Conservation (phyloP, 2,113 vertebrate species). For the Semicossyphus pulcher region DNA sequence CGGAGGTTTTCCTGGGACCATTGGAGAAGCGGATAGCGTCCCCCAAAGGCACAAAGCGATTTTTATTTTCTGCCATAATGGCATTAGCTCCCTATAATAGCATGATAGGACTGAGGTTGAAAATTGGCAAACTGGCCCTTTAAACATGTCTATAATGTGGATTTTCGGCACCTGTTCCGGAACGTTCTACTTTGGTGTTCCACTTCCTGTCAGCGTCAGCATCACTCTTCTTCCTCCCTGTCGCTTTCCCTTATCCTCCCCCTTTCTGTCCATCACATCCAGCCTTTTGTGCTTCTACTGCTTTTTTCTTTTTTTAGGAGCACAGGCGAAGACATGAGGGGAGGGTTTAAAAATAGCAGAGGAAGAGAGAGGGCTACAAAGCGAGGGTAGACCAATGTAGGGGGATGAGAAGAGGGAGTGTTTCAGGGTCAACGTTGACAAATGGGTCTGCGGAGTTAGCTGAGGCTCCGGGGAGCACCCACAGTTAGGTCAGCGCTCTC, state of each 20-base stretch:
- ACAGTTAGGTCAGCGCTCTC: constrained; percentile 82
- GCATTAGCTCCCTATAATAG: too few relatives aligned
- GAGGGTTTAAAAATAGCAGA: constrained; percentile 77
- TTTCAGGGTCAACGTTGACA: constrained; percentile 84
- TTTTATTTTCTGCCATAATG: too few relatives aligned
- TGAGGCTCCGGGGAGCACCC: constrained; percentile 72
- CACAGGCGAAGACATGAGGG: constrained; percentile 26
- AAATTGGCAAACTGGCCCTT: too few relatives aligned
- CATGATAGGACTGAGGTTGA: too few relatives aligned
- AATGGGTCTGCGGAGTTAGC: constrained; percentile 80
- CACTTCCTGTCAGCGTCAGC: neutral
- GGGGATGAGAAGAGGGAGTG: constrained; percentile 43
- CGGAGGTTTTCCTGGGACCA: too few relatives aligned
- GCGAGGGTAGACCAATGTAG: constrained; percentile 61
- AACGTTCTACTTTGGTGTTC: too few relatives aligned
- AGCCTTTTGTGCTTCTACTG: constrained; percentile 42
- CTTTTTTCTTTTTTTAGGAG: constrained; percentile 31
- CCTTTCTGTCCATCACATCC: constrained; percentile 42
- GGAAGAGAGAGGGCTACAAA: constrained; percentile 34
- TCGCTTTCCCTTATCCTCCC: constrained; percentile 25
- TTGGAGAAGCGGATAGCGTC: too few relatives aligned
- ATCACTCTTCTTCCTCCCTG: constrained; percentile 57
- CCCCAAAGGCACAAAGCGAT: too few relatives aligned
- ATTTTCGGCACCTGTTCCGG: too few relatives aligned
- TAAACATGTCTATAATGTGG: too few relatives aligned